Conservation (phyloP, 2,113 vertebrate genomes). For the Otocyon megalotis region DNA sequence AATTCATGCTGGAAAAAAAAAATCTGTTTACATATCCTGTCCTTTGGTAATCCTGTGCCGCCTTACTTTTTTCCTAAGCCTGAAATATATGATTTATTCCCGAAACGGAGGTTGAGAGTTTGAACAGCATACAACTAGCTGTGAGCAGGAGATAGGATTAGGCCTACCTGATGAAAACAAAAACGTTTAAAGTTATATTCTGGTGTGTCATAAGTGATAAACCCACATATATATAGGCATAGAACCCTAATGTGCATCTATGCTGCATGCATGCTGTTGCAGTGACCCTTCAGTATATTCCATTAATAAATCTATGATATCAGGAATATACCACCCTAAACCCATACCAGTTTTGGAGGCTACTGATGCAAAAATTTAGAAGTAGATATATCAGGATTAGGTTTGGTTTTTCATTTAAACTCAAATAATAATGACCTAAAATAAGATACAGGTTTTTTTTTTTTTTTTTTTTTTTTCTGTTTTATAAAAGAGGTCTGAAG, state of each 20-base stretch:
- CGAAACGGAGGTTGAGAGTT: constrained; percentile 38
- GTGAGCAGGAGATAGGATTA: neutral
- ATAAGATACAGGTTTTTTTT: neutral
- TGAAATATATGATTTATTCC: constrained; percentile 33
- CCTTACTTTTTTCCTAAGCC: constrained; percentile 42
- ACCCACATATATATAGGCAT: neutral
- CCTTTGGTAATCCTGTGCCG: neutral
- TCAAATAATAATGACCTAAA: neutral
- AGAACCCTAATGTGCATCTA: neutral
- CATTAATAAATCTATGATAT: neutral
- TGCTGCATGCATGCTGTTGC: neutral
- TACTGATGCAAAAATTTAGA: constrained; percentile 34
- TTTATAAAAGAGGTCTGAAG: constrained; percentile 37
- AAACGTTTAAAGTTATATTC: neutral
- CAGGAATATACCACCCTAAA: neutral
- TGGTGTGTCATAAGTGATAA: neutral
- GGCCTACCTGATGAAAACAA: neutral
- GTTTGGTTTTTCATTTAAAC: neutral
- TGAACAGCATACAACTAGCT: neutral
- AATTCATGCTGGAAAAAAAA: constrained; percentile 16
- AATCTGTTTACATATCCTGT: constrained; percentile 8
- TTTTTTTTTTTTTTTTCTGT: neutral
- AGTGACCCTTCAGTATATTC: neutral
- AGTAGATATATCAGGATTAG: neutral
- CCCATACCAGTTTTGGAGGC: neutral